Base-by-base conservation (phyloP, 2,113 vertebrate genomes). In the Microtus pennsylvanicus region DNA sequence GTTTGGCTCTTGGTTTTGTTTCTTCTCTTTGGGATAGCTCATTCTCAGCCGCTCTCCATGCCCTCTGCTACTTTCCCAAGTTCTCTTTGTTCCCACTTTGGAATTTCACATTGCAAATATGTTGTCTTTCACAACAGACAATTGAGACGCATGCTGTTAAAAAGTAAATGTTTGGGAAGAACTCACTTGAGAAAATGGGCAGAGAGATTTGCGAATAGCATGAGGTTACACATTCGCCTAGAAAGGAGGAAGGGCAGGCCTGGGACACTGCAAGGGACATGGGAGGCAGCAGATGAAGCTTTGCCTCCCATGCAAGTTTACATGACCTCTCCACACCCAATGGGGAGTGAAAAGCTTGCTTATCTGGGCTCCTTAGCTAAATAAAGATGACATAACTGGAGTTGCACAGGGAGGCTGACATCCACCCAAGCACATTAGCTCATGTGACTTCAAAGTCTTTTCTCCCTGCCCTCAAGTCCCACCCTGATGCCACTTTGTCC, bases 371-470 rank as follows among this genome's bases (percentile, higher is more conserved):
- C 35, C 30, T 72, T 89, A 72, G 61, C 89, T 90, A 78, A 86
- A 87, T 67, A 76, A 82, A 92, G 91, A 90, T 95, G 30, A 90
- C 21, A n/a, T 52, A 82, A 95, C 55, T 67, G 10, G 21, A 55
- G 61, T 86, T 82, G 19, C 22, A 81, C 11, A 21, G 22, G 74
- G 35, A 69, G 50, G 38, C 30, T 81, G 69, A 87, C 82, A 85
- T 65, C 78, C 50, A 87, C 80, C 91, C 75, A 70, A 93, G 69
- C 80, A 69, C 91, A 87, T 80, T 72, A 96, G 85, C 69, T 94
- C 93, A 82, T 67, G 75, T 90, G 91, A 90, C 86, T 92, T 96
- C 96, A 97, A 95, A 90, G 70, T 3, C 85, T 76, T 42, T 47
- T n/a, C 45, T 47, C 16, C 69, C 4, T 33, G 28, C 30, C 74